phyloP scores from a whole-genome alignment of 2,888 invertebrate species.

The Metallyticus violacea region DNA sequence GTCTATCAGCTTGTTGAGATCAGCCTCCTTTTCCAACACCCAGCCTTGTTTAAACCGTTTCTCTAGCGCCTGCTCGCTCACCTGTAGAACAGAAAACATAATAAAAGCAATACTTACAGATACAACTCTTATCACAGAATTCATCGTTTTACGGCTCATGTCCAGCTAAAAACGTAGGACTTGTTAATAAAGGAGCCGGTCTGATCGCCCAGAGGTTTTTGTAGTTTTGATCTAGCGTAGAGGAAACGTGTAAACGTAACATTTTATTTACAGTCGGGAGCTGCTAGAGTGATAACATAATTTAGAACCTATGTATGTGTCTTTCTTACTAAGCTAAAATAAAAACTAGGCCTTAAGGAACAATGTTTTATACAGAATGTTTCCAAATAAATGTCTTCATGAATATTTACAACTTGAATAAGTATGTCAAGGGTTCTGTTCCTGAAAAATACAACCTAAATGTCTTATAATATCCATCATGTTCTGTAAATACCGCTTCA shows the following conservation, averaged over 20 bases:
- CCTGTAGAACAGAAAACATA: slow-evolving; percentile 28
- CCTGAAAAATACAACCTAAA: no score
- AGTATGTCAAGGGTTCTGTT: neutral
- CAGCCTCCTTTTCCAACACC: slow-evolving; percentile 50
- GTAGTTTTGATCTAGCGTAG: neutral
- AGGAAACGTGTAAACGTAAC: neutral
- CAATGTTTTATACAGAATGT: neutral
- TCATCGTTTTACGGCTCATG: neutral
- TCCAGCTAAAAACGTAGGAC: neutral
- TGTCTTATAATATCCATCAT: no score
- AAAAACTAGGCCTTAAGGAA: neutral
- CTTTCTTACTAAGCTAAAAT: neutral
- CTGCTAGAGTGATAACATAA: neutral
- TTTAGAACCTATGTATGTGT: no score
- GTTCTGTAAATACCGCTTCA: no score
- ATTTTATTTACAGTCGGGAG: neutral
- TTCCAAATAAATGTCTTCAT: neutral
- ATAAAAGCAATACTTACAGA: no score
- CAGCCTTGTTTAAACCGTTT: slow-evolving; percentile 55
- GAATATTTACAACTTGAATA: neutral
- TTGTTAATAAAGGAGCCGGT: neutral
- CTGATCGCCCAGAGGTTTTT: neutral
- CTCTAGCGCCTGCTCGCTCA: slow-evolving; percentile 40
- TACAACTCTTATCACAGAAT: neutral
- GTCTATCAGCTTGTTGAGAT: slow-evolving; percentile 48